Conservation (phyloP, 2,888 invertebrate genomes). For the Plebejus argus region DNA sequence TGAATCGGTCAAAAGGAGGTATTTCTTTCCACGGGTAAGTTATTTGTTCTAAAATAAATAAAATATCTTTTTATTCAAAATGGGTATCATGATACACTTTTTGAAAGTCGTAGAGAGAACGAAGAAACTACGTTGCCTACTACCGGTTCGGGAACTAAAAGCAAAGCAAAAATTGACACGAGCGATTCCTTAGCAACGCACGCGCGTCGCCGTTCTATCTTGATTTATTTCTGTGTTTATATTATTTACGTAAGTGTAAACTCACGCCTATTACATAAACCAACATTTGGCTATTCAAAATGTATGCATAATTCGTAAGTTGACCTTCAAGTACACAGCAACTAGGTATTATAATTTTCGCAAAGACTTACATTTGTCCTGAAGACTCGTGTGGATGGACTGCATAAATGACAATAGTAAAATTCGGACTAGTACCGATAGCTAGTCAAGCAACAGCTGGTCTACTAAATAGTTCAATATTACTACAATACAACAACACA, state of each 20-base stretch:
- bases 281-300: constrained; percentile 16
- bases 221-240: too few relatives aligned
- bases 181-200: too few relatives aligned
- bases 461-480: neutral
- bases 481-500: neutral
- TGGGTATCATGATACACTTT: too few relatives aligned
- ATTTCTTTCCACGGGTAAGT: too few relatives aligned
- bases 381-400: neutral
- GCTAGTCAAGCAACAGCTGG: neutral
- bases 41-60: too few relatives aligned
- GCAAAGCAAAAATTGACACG: too few relatives aligned
- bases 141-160: too few relatives aligned
- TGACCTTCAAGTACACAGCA: constrained; percentile 6
- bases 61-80: too few relatives aligned
- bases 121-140: too few relatives aligned
- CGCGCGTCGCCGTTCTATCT: too few relatives aligned
- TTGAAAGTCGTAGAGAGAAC: too few relatives aligned
- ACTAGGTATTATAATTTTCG: neutral
- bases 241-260: neutral
- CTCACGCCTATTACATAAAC: constrained; percentile 21
- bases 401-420: neutral
- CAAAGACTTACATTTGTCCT: neutral
- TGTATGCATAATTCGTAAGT: constrained; percentile 13
- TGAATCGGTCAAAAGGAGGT: too few relatives aligned
- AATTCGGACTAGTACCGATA: neutral